phyloP scores from a whole-genome alignment of 1,140 invertebrate species.

The Eufriesea mexicana region DNA sequence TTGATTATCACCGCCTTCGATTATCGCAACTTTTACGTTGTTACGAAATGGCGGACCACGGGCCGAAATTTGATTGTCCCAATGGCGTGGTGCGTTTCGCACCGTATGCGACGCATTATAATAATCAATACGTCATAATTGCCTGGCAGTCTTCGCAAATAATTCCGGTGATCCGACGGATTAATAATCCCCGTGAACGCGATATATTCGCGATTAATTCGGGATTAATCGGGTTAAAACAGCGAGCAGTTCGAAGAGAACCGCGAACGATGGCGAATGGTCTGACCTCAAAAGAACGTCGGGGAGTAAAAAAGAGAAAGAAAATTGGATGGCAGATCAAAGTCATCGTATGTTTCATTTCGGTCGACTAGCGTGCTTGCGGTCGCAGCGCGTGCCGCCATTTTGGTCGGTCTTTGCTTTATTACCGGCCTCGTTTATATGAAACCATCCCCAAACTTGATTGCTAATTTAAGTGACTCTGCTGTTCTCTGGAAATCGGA shows the following conservation, averaged over 20 bases:
- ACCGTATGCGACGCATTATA: no score
- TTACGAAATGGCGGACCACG: no score
- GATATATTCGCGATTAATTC: background rate
- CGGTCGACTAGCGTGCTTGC: background rate
- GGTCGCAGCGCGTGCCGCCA: background rate
- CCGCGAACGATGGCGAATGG: no score
- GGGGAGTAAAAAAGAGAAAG: background rate
- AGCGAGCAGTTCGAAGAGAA: background rate
- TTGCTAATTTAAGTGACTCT: no score
- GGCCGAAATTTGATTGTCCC: no score
- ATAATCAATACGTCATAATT: no score
- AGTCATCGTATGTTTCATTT: constrained; percentile 33
- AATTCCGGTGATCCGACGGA: background rate
- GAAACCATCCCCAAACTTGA: background rate
- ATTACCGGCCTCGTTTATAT: constrained; percentile 1
- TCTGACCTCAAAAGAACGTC: constrained; percentile 12
- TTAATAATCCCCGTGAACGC: background rate
- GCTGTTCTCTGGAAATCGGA: no score
- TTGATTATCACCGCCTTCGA: no score
- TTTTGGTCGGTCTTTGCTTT: background rate
- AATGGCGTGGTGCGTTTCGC: no score
- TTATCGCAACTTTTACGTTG: no score
- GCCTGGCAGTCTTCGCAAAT: background rate
- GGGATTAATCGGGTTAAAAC: background rate
- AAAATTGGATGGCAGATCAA: constrained; percentile 24